A percentile compares a stretch with the other conserved stretches of the same genome.
Evolutionary conservation across 2,113 vertebrate genomes (phyloP).

Genomic region (Parus major): DNA sequence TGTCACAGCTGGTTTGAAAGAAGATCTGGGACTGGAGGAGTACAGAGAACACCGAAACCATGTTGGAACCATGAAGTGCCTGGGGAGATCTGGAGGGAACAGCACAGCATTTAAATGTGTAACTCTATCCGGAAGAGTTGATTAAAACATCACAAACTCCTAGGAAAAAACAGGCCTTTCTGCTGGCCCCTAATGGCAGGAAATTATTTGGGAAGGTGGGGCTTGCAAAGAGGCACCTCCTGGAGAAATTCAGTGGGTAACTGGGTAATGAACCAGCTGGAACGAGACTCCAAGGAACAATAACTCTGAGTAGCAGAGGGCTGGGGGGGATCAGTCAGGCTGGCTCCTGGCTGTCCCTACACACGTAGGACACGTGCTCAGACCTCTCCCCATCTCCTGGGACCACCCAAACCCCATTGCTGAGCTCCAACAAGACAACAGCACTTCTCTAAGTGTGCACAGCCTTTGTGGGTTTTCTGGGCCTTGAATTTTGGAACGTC

Average conservation of each 20-base stretch:
- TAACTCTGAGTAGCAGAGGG: neutral
- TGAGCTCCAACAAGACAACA: neutral
- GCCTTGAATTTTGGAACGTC: neutral
- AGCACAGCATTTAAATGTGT: neutral
- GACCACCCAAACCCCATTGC: neutral
- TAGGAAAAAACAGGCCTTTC: neutral
- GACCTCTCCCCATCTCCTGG: neutral
- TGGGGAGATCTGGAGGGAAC: neutral
- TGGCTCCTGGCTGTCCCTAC: neutral
- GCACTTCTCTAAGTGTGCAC: neutral
- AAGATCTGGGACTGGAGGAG: neutral
- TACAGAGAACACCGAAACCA: neutral
- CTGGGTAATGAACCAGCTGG: fast-evolving
- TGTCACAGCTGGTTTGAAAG: neutral
- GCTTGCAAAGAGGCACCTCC: neutral
- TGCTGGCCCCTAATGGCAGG: neutral
- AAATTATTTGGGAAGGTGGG: neutral
- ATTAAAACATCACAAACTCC: conserved; percentile 16
- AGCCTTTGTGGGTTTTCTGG: neutral
- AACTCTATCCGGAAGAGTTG: neutral
- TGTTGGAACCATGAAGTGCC: neutral
- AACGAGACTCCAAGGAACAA: neutral
- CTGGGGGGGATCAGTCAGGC: neutral
- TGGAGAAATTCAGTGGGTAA: fast-evolving
- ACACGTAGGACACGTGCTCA: fast-evolving